A percentile compares a stretch with the other conserved stretches of the same genome.
These are phyloP conservation scores for Nansenia antarctica DNA, from an alignment of 2,113 vertebrate genomes.

Conservation along the genomic window DNA sequence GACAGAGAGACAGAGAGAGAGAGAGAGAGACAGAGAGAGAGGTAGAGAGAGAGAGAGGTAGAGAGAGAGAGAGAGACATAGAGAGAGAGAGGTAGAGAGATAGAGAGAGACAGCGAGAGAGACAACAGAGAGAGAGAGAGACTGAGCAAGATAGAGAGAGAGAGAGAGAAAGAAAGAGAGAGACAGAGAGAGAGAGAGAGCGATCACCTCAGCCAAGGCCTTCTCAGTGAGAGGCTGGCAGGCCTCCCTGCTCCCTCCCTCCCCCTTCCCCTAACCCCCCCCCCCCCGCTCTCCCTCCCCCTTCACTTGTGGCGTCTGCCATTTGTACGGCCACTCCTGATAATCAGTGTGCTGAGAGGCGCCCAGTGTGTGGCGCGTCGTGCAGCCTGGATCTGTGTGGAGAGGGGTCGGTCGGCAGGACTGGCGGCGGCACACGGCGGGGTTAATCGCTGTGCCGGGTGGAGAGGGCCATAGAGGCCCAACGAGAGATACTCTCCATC, in stretches of 20 bases:
- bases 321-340: constrained; percentile 51
- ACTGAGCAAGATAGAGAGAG: background rate
- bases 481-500: constrained; percentile 59
- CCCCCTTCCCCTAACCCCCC: background rate
- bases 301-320: constrained; percentile 37
- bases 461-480: constrained; percentile 67
- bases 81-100: background rate
- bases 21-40: constrained; percentile 15
- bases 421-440: constrained; percentile 41
- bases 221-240: background rate
- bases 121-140: background rate
- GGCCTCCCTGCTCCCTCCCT: background rate
- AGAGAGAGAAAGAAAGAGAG: background rate
- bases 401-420: constrained; percentile 47
- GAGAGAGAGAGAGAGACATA: background rate
- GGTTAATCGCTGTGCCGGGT: constrained; percentile 73
- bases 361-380: constrained; percentile 25
- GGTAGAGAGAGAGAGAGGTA: background rate
- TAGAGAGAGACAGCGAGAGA: background rate
- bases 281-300: background rate
- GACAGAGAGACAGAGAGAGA: constrained; percentile 25
- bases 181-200: background rate
- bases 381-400: too few species aligned
- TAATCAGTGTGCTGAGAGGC: constrained; percentile 60
- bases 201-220: background rate